Evolutionary conservation across 2,113 vertebrate species (phyloP).

Genomic region (Gnathonemus longibarbis): DNA sequence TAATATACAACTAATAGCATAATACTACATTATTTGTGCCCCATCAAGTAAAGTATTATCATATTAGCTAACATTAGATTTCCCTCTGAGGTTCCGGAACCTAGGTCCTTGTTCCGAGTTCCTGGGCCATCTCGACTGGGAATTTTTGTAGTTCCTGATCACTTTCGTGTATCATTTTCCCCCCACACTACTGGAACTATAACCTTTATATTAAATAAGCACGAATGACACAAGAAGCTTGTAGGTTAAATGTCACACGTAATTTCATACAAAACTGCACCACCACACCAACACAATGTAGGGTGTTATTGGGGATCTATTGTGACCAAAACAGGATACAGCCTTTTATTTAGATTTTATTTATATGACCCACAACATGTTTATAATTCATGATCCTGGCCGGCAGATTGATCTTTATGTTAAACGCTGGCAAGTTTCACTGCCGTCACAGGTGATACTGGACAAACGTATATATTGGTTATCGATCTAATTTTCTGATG

Average conservation of each 20-base stretch:
- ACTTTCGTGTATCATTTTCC: not conserved
- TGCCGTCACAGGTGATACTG: not conserved
- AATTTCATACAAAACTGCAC: not conserved
- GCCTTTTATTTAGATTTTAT: not conserved
- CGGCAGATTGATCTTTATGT: not conserved
- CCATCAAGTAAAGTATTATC: not conserved
- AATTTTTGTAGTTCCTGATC: not conserved
- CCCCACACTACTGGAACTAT: not conserved
- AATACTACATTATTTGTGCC: not conserved
- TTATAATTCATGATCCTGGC: not conserved
- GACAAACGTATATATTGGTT: not conserved
- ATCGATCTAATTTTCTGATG: too few species aligned
- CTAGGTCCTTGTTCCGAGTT: not conserved
- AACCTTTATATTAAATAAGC: not conserved
- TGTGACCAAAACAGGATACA: not conserved
- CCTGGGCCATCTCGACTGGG: not conserved
- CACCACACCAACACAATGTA: not conserved
- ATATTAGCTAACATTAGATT: not conserved
- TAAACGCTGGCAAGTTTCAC: not conserved
- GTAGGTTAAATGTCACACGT: not conserved
- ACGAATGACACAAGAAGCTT: not conserved
- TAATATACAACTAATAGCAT: not conserved
- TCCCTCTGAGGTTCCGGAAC: not conserved
- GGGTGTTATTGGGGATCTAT: not conserved
- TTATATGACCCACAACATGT: not conserved